Conservation (phyloP, 2,888 invertebrate genomes). For the Pseudanteris insignis region DNA sequence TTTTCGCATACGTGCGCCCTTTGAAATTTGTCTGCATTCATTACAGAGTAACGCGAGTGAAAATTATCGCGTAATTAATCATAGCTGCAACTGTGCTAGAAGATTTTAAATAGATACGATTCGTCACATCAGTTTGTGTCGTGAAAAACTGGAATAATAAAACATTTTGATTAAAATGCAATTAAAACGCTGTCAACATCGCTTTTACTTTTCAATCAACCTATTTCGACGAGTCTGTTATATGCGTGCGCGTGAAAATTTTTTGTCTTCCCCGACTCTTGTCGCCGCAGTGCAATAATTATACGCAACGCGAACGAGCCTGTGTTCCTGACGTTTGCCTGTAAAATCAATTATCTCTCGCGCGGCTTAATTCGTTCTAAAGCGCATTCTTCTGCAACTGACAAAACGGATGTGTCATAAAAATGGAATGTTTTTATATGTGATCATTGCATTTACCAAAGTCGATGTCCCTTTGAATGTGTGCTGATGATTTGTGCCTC, state of each 20-base stretch:
- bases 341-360: conserved; percentile 33
- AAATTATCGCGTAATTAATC: too few species aligned
- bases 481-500: too few species aligned
- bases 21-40: too few species aligned
- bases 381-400: conserved; percentile 19
- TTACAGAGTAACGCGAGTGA: too few species aligned
- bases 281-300: conserved; percentile 21
- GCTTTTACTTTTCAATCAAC: conserved; percentile 28
- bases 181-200: conserved; percentile 30
- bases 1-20: too few species aligned
- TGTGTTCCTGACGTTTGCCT: conserved; percentile 36
- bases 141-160: too few species aligned
- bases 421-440: conserved; percentile 22
- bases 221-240: conserved; percentile 11
- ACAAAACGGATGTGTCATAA: conserved; percentile 22
- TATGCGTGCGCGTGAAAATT: not conserved
- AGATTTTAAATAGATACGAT: too few species aligned
- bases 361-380: conserved; percentile 29
- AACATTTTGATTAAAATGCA: conserved; percentile 21
- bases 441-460: too few species aligned
- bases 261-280: conserved; percentile 4
- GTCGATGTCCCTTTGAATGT: too few species aligned
- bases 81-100: too few species aligned
- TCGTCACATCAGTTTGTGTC: too few species aligned
- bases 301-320: conserved; percentile 16